Conservation (phyloP, 2,888 invertebrate species). For the Pocota personata region DNA sequence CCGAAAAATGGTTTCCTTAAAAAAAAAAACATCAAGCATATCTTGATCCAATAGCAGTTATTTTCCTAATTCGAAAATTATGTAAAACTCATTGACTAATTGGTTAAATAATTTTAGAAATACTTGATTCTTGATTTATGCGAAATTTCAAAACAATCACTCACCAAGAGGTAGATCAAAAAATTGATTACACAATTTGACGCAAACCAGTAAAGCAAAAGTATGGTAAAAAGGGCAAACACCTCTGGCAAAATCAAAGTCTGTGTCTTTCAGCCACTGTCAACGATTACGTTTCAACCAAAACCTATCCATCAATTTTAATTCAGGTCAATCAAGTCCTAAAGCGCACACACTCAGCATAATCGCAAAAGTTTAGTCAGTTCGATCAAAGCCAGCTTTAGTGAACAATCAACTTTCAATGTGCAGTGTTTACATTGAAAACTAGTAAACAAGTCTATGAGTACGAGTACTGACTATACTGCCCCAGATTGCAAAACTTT, state of each 20-base stretch:
- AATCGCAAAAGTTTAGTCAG: neutral
- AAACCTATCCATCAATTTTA: neutral
- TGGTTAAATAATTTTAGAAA: too few species aligned
- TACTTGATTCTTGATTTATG: too few species aligned
- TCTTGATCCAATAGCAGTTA: too few species aligned
- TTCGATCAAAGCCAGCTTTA: neutral
- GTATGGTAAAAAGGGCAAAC: neutral
- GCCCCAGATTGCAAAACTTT: constrained; percentile 52
- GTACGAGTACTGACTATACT: neutral
- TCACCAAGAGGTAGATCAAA: too few species aligned
- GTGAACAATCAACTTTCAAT: constrained; percentile 30
- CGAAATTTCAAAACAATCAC: too few species aligned
- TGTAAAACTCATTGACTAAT: too few species aligned
- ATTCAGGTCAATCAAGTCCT: constrained; percentile 28
- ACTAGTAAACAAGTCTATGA: constrained; percentile 10
- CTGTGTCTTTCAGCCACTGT: neutral
- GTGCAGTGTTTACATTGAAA: constrained; percentile 1
- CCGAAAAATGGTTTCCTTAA: too few species aligned
- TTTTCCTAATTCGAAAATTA: too few species aligned
- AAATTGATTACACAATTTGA: too few species aligned
- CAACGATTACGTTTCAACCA: neutral
- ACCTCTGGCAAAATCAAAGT: neutral
- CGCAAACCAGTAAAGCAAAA: too few species aligned
- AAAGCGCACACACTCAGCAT: neutral
- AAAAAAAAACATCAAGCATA: too few species aligned